A percentile compares a stretch with the other conserved stretches of the same genome.
phyloP scores from a whole-genome alignment of 2,797 vertebrate species.

The Pipistrellus pygmaeus region DNA sequence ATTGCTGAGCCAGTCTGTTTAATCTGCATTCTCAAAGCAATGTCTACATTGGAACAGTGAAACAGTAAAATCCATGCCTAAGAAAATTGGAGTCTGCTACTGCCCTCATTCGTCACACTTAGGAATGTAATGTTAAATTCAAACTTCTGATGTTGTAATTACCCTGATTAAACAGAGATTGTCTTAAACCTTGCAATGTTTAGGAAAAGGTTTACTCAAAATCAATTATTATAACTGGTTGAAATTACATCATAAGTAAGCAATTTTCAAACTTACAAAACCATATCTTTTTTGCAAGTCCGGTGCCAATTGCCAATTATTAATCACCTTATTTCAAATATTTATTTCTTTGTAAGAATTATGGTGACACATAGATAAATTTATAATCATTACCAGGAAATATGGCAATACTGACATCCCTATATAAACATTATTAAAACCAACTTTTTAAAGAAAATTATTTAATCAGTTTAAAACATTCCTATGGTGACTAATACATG shows the following conservation, averaged over 20 bases:
- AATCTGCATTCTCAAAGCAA: constrained; percentile 51
- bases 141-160: not conserved
- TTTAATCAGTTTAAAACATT: constrained; percentile 51
- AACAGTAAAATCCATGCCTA: constrained; percentile 27
- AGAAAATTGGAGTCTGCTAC: constrained; percentile 28
- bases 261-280: constrained; percentile 44
- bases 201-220: not conserved
- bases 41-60: not conserved
- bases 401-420: not conserved
- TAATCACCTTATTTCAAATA: not conserved
- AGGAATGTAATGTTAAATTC: constrained; percentile 23
- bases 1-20: constrained; percentile 59
- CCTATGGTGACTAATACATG: not conserved
- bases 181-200: not conserved
- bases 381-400: constrained; percentile 1
- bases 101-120: not conserved
- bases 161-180: not conserved
- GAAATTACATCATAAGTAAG: constrained; percentile 17
- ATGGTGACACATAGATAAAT: not conserved
- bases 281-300: not conserved
- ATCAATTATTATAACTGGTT: constrained; percentile 41
- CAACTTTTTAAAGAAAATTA: constrained; percentile 11
- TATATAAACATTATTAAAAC: not conserved
- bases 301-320: not conserved
- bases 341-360: constrained; percentile 1